Evolutionary conservation across 2,113 vertebrate genomes (phyloP).

Genomic region (Takifugu bimaculatus): DNA sequence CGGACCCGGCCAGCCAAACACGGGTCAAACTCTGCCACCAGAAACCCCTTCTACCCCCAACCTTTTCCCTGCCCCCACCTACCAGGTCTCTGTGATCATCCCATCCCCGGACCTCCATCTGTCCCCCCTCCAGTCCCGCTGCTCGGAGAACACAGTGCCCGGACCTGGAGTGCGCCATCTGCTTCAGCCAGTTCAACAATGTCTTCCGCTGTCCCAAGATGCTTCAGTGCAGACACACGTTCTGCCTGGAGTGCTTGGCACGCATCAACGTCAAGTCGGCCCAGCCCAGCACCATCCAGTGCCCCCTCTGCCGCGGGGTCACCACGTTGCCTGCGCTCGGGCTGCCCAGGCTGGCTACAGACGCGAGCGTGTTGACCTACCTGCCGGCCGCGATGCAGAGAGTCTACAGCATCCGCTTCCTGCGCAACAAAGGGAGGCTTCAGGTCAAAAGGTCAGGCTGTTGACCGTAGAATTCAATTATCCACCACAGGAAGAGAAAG

Average conservation of each 20-base stretch:
- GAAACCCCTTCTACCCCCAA: background rate
- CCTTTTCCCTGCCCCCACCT: conserved; percentile 1
- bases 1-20: background rate
- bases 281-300: conserved; percentile 71
- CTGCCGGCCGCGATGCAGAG: conserved; percentile 76
- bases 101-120: conserved; percentile 25
- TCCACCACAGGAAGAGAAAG: too few relatives aligned
- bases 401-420: conserved; percentile 77
- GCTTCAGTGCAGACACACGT: conserved; percentile 77
- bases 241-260: conserved; percentile 81
- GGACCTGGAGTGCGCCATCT: conserved; percentile 78
- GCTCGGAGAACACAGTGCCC: conserved; percentile 19
- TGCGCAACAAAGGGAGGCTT: conserved; percentile 71
- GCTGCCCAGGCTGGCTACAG: conserved; percentile 70
- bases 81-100: conserved; percentile 33
- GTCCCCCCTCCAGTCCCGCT: background rate
- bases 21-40: background rate
- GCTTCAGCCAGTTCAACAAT: conserved; percentile 81
- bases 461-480: background rate
- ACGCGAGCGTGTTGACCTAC: conserved; percentile 66
- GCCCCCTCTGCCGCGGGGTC: conserved; percentile 73
- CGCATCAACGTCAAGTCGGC: conserved; percentile 76
- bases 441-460: conserved; percentile 65
- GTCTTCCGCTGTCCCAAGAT: conserved; percentile 79
- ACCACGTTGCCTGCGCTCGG: conserved; percentile 72